phyloP scores from a whole-genome alignment of 2,888 invertebrate genomes.

The Hyppa rectilinea region DNA sequence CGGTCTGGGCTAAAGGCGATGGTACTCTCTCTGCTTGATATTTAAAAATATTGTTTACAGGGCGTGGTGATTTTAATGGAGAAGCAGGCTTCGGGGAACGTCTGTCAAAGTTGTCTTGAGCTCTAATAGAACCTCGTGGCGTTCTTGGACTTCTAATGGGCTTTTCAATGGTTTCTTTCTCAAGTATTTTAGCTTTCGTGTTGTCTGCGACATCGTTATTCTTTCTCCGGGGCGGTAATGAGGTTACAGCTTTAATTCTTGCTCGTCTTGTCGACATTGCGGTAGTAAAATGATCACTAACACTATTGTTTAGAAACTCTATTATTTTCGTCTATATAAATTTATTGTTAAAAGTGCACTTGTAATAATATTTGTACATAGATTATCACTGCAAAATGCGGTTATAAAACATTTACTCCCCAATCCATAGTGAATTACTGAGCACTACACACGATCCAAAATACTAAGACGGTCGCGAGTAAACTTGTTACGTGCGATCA shows the following conservation, averaged over 20 bases:
- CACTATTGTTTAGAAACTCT: not conserved
- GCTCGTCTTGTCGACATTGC: constrained; percentile 92
- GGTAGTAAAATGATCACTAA: not conserved
- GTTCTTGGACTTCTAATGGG: constrained; percentile 73
- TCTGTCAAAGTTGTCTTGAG: constrained; percentile 53
- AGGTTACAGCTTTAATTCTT: constrained; percentile 94
- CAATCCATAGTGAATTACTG: not conserved
- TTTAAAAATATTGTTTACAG: constrained; percentile 53
- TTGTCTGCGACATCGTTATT: constrained; percentile 76
- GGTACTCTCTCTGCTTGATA: constrained; percentile 50
- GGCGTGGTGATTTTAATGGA: constrained; percentile 63
- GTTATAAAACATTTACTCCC: constrained; percentile 6
- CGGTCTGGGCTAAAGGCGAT: constrained; percentile 50
- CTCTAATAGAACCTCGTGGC: constrained; percentile 66
- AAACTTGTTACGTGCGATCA: too few species aligned
- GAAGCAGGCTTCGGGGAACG: constrained; percentile 57
- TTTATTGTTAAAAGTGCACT: constrained; percentile 2
- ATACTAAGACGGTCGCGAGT: constrained; percentile 9
- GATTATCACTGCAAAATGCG: not conserved
- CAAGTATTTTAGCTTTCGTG: constrained; percentile 66
- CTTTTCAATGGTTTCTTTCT: constrained; percentile 71
- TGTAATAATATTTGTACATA: constrained; percentile 15
- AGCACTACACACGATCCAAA: constrained; percentile 23
- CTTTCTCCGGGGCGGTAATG: constrained; percentile 91
- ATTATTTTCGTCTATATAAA: not conserved